phyloP scores from a whole-genome alignment of 2,888 invertebrate genomes.

The Cataglyphis altisquamis region DNA sequence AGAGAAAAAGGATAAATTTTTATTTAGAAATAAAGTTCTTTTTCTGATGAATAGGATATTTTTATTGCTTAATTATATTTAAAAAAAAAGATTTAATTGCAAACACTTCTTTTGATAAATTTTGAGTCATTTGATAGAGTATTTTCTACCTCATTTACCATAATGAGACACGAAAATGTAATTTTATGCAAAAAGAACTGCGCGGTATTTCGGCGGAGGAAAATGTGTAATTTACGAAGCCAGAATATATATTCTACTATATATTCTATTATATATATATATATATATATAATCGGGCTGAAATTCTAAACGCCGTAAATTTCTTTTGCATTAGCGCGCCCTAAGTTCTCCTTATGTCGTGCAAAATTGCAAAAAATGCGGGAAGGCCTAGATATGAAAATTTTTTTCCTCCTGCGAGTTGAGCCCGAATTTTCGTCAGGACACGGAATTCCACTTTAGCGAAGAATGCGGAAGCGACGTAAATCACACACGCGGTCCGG shows the following conservation, averaged over 20 bases:
- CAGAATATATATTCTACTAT: not conserved
- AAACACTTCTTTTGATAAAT: not conserved
- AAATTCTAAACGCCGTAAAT: not conserved
- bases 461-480: not conserved
- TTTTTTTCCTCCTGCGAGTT: not conserved
- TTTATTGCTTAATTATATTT: not conserved
- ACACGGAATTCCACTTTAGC: constrained; percentile 11
- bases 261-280: not conserved
- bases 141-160: not conserved
- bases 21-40: not conserved
- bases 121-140: not conserved
- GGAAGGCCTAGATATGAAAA: not conserved
- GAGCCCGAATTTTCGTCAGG: not conserved
- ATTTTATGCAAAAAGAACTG: not conserved
- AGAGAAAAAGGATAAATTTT: not conserved
- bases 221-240: constrained; percentile 1
- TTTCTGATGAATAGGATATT: not conserved
- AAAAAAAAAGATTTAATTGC: not conserved
- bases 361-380: constrained; percentile 3
- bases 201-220: not conserved
- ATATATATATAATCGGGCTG: not conserved
- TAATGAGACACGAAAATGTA: not conserved
- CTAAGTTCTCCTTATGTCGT: not conserved
- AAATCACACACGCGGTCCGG: constrained; percentile 2
- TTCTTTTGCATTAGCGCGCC: not conserved